Percentiles rank a stretch among this genome's conserved stretches.
Conservation (phyloP, 2,888 invertebrate species). For the Ernsta delagoae region DNA sequence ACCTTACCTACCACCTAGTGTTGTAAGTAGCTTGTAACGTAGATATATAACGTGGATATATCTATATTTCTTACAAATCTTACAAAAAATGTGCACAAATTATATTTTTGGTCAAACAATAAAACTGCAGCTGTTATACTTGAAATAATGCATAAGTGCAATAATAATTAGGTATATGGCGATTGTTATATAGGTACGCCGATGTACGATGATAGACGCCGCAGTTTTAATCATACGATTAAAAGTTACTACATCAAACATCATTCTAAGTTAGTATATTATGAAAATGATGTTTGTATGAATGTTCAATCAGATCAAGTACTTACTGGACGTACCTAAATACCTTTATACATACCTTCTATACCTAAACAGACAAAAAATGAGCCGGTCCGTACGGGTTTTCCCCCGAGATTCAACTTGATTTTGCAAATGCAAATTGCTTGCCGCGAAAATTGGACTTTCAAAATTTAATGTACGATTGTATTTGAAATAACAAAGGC, state of each 20-base stretch:
- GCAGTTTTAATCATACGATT: too few species aligned
- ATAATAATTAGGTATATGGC: too few species aligned
- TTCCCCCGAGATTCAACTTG: slow-evolving; percentile 33
- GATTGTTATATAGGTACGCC: too few species aligned
- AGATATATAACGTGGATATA: background rate
- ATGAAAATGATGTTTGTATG: too few species aligned
- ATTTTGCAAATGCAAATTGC: slow-evolving; percentile 49
- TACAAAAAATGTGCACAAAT: background rate
- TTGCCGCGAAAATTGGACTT: slow-evolving; percentile 43
- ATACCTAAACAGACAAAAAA: slow-evolving; percentile 7
- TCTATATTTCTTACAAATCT: background rate
- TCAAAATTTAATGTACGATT: slow-evolving; percentile 43
- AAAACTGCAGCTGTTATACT: too few species aligned
- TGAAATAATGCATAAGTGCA: too few species aligned
- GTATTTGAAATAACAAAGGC: slow-evolving; percentile 36
- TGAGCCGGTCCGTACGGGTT: slow-evolving; percentile 33
- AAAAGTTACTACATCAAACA: too few species aligned
- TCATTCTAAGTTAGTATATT: too few species aligned
- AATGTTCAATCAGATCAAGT: too few species aligned
- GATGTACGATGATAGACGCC: too few species aligned
- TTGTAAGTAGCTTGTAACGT: background rate
- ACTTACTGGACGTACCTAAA: background rate
- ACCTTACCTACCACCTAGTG: slow-evolving; percentile 20
- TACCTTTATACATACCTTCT: too few species aligned
- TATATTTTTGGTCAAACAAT: background rate